Evolutionary conservation across 2,113 vertebrate species (phyloP).

Genomic region (Petaurus breviceps): DNA sequence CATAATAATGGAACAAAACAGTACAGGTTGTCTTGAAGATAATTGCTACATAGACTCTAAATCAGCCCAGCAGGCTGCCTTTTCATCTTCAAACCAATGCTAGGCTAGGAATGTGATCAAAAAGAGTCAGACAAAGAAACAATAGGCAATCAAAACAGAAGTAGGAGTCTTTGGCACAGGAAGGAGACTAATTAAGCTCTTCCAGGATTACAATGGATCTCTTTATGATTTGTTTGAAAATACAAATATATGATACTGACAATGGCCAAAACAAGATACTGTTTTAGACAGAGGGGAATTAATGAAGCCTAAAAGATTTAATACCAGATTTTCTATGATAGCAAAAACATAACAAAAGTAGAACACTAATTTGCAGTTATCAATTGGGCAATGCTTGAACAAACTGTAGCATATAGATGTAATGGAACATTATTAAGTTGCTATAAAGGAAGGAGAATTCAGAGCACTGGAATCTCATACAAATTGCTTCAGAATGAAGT

Average conservation of each 20-base stretch:
- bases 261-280: neutral
- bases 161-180: neutral
- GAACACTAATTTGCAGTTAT: neutral
- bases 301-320: neutral
- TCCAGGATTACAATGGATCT: neutral
- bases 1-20: slow-evolving; percentile 69
- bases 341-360: neutral
- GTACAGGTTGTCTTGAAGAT: slow-evolving; percentile 66
- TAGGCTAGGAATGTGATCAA: slow-evolving; percentile 44
- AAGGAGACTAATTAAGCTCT: neutral
- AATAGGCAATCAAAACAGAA: neutral
- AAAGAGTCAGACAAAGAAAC: slow-evolving; percentile 5
- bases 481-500: neutral
- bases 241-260: neutral
- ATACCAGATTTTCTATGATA: neutral
- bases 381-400: neutral
- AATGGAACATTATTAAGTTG: neutral
- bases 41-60: slow-evolving; percentile 51
- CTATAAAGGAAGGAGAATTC: neutral
- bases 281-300: neutral
- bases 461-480: neutral
- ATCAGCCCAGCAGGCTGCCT: slow-evolving; percentile 44
- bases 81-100: slow-evolving; percentile 48
- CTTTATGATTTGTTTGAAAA: neutral
- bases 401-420: neutral